These are phyloP conservation scores for Chironomus tepperi DNA, from an alignment of 1,140 invertebrate species.

Conservation along the genomic window DNA sequence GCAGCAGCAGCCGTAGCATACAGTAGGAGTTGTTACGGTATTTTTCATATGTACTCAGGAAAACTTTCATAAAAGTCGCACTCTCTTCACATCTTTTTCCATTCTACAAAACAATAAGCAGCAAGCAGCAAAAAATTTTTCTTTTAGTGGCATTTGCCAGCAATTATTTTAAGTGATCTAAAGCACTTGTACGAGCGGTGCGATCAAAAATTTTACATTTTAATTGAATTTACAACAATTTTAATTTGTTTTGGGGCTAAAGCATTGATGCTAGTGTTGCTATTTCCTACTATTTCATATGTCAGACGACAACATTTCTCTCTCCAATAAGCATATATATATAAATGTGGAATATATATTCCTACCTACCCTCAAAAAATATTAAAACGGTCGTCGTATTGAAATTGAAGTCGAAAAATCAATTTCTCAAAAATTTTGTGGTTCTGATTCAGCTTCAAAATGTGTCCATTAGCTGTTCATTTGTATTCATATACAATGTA, in stretches of 20 bases:
- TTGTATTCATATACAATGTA: not conserved
- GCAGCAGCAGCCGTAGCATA: too few relatives aligned
- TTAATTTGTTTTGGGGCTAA: not conserved
- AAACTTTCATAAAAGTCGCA: too few relatives aligned
- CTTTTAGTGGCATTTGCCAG: not conserved
- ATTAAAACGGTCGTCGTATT: not conserved
- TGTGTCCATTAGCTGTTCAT: constrained; percentile 18
- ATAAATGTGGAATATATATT: too few relatives aligned
- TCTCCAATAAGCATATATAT: too few relatives aligned
- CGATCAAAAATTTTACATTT: constrained; percentile 13
- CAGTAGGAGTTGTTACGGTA: too few relatives aligned
- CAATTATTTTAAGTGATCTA: constrained; percentile 23
- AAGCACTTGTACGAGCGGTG: not conserved
- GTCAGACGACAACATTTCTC: not conserved
- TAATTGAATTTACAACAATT: constrained; percentile 23
- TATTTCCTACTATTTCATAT: not conserved
- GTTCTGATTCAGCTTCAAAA: not conserved
- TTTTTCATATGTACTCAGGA: too few relatives aligned
- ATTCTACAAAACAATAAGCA: too few relatives aligned
- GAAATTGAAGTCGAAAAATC: not conserved
- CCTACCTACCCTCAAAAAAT: not conserved
- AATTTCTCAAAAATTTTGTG: not conserved
- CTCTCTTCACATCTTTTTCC: too few relatives aligned
- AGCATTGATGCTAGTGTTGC: not conserved
- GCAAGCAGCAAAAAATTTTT: not conserved